These are phyloP conservation scores for Heliornis fulica DNA, from an alignment of 2,113 vertebrate genomes.

Conservation along the genomic window DNA sequence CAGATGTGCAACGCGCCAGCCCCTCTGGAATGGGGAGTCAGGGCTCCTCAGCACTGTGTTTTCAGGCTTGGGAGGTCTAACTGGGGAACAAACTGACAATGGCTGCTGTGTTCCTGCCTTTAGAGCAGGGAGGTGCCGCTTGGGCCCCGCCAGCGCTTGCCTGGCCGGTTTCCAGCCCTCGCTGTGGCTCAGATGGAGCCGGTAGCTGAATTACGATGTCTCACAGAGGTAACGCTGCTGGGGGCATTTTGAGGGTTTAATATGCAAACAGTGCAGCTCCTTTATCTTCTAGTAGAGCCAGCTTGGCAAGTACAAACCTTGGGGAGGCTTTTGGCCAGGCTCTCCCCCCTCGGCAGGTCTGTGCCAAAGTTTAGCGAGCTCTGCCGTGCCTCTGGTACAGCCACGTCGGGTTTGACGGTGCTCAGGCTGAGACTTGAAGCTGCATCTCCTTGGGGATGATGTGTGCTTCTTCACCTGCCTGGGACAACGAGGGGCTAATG, in stretches of 20 bases:
- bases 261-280: not conserved
- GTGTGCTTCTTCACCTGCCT: fast-evolving
- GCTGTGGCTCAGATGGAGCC: fast-evolving
- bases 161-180: not conserved
- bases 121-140: not conserved
- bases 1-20: not conserved
- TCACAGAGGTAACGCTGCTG: not conserved
- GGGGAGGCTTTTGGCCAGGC: not conserved
- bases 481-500: not conserved
- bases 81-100: not conserved
- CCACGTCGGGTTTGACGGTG: fast-evolving
- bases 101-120: not conserved
- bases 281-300: conserved; percentile 28
- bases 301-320: not conserved
- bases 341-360: not conserved
- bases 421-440: not conserved
- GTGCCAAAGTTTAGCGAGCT: not conserved
- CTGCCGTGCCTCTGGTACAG: not conserved
- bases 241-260: not conserved
- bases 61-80: not conserved
- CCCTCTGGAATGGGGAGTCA: not conserved
- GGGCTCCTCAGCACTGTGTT: fast-evolving
- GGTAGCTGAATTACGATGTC: fast-evolving
- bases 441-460: fast-evolving
- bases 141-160: not conserved